A percentile compares a stretch with the other conserved stretches of the same genome.
Evolutionary conservation across 2,113 vertebrate genomes (phyloP).

Genomic region (Phylloscopus trochiloides): DNA sequence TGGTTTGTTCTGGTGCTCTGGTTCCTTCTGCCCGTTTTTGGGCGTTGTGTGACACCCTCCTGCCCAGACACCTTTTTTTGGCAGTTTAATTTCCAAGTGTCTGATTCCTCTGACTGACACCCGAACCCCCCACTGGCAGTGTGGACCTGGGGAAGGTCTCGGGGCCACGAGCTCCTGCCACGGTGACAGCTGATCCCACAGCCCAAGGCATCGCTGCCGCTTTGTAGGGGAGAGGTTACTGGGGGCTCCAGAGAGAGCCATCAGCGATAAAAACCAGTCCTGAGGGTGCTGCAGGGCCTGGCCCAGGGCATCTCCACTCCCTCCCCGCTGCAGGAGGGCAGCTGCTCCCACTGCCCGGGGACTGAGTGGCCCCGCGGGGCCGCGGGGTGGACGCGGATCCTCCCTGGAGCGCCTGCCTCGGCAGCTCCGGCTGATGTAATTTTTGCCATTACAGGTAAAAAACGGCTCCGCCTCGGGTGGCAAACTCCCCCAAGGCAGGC

Average conservation of each 20-base stretch:
- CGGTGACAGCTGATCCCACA: not conserved
- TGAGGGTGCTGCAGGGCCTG: not conserved
- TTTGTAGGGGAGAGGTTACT: too few relatives aligned
- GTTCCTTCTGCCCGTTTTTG: not conserved
- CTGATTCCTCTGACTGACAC: not conserved
- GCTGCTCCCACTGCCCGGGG: accelerated
- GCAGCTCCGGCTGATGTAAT: conserved; percentile 39
- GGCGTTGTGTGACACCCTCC: not conserved
- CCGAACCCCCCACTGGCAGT: not conserved
- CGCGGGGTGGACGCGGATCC: not conserved
- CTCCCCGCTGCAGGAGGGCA: not conserved
- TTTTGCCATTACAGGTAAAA: conserved; percentile 13
- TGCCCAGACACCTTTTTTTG: accelerated
- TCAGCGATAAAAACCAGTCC: not conserved
- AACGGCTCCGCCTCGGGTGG: not conserved
- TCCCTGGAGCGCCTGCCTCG: not conserved
- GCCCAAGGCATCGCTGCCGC: accelerated
- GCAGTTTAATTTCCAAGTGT: not conserved
- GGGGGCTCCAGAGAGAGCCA: not conserved
- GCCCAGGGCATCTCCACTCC: not conserved
- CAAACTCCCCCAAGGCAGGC: not conserved
- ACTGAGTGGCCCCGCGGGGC: accelerated
- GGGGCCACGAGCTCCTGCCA: accelerated
- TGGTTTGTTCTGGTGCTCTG: not conserved
- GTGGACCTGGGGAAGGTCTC: not conserved